These are phyloP conservation scores for Nesogale talazaci DNA, from an alignment of 2,113 vertebrate genomes.

Conservation along the genomic window DNA sequence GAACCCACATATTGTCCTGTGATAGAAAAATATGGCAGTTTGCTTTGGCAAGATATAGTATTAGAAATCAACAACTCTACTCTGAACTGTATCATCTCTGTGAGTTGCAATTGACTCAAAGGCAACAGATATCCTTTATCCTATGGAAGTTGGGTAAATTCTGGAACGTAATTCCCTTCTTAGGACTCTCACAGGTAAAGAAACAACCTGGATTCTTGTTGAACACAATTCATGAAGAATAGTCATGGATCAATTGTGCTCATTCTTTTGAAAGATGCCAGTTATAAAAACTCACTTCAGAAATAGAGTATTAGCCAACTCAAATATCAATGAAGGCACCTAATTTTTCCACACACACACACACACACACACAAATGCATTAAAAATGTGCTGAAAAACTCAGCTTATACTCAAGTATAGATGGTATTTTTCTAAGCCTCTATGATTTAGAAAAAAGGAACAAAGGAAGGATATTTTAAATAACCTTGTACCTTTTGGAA, in stretches of 20 bases:
- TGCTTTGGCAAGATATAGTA: not conserved
- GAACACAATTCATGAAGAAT: not conserved
- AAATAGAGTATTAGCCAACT: no score
- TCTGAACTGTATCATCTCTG: not conserved
- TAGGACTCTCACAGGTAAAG: not conserved
- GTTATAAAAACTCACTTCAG: not conserved
- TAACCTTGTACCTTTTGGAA: not conserved
- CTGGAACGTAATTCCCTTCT: not conserved
- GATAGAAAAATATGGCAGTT: not conserved
- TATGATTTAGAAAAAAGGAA: not conserved
- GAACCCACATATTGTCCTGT: not conserved
- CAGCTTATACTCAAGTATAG: no score
- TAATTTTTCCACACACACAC: no score
- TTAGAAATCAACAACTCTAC: not conserved
- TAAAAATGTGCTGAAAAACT: no score
- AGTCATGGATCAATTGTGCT: not conserved
- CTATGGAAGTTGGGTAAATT: not conserved
- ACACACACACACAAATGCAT: no score
- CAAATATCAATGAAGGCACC: no score
- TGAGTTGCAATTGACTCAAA: not conserved
- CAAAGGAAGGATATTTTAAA: not conserved
- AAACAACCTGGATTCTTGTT: not conserved
- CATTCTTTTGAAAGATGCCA: not conserved
- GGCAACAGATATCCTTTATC: no score
- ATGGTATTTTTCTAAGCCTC: no score